Base-by-base conservation (phyloP, 2,888 invertebrate genomes). In the Apodemia hepburni region DNA sequence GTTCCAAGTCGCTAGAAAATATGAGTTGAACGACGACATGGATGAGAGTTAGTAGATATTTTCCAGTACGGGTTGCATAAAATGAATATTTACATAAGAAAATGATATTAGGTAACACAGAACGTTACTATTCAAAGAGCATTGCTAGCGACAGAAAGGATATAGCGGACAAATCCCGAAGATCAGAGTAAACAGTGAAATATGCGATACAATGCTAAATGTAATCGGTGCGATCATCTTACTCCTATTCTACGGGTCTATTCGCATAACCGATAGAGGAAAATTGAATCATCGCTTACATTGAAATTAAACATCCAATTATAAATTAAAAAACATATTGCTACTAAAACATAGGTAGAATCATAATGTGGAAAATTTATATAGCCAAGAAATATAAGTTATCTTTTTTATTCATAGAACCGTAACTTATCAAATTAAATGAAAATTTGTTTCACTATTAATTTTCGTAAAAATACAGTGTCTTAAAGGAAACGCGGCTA, bases 181-280 rank as follows among this genome's bases (percentile, higher is more conserved):
- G 63, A 63, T 64, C 64, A 33, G 64, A 58, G 59, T 59, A 58
- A 64, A 64, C 63, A 60, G 59, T 47, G 64, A 61, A 66, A 66
- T 64, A 63, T 64, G 58, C 62, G 59, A 61, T 62, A 61, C 61
- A 64, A 63, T 60, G 51, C 47, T 63, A 60, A 61, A 58, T 35
- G 61, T 61, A 58, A 65, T 65, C 65, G 65, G 49, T 62, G 54
- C 58, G 60, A 47, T 65, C 51, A 57, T 58, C 62, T 60, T 62
- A 22, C 11, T 22, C 11, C 12, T 42, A 42, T 42, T 42, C 15
- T 2, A 5, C 2, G 54, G 54, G 54, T 15, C 18, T 27, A 54
- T 54, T 54, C 54, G 1, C 54, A 54, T 27, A 22, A 27, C 4
- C 27, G 54, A 22, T 11, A 0, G 6, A 27, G 12, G 4, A 12